A percentile compares a stretch with the other conserved stretches of the same genome.
Conservation (phyloP, 2,113 vertebrate genomes). For the Dasypus novemcinctus region DNA sequence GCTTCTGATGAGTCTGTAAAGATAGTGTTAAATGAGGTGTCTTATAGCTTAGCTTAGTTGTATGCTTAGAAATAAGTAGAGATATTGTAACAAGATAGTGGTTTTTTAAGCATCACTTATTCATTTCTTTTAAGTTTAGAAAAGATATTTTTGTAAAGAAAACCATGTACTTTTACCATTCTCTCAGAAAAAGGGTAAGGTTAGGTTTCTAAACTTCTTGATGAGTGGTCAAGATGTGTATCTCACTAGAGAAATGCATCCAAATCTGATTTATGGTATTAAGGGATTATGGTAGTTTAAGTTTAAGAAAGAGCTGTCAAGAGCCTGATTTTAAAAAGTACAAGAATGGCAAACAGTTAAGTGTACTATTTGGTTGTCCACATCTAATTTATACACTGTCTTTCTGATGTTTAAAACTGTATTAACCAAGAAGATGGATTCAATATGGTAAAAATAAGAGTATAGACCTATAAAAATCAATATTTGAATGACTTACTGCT, state of each 20-base stretch:
- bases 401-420: conserved; percentile 2
- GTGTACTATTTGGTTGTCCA: background rate
- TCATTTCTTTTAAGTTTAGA: background rate
- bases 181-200: background rate
- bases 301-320: conserved; percentile 26
- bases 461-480: background rate
- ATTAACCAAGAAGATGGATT: background rate
- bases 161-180: background rate
- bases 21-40: background rate
- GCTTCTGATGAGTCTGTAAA: conserved; percentile 33
- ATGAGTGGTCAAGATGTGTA: background rate
- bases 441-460: background rate
- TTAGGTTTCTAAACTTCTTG: conserved; percentile 34
- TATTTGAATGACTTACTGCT: conserved; percentile 26
- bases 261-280: conserved; percentile 36
- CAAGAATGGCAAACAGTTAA: background rate
- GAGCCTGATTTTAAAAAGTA: conserved; percentile 4
- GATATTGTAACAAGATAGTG: background rate
- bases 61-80: background rate
- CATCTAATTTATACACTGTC: background rate
- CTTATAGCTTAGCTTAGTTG: background rate
- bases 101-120: background rate
- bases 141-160: background rate
- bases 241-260: background rate
- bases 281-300: background rate